A percentile compares a stretch with the other conserved stretches of the same genome.
Evolutionary conservation across 2,113 vertebrate genomes (phyloP).

Genomic region (Jacana jacana): DNA sequence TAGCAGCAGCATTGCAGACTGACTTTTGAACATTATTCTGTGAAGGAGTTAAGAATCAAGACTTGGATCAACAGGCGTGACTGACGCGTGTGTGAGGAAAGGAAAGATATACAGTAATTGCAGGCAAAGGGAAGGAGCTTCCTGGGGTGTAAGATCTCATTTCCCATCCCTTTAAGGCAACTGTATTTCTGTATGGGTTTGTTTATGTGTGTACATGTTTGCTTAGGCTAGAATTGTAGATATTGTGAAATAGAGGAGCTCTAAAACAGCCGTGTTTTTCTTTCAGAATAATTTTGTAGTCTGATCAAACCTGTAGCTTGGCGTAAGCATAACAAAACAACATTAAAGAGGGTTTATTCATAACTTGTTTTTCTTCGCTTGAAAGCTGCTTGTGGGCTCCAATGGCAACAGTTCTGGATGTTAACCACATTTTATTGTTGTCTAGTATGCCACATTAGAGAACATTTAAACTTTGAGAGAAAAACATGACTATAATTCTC

Average conservation of each 20-base stretch:
- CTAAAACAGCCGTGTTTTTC: neutral
- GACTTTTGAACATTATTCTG: neutral
- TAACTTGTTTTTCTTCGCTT: constrained; percentile 37
- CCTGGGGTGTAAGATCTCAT: neutral
- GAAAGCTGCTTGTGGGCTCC: constrained; percentile 22
- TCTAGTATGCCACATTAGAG: constrained; percentile 32
- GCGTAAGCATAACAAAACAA: neutral
- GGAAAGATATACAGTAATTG: neutral
- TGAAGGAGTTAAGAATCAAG: neutral
- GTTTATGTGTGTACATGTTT: neutral
- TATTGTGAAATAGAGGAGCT: neutral
- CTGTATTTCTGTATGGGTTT: neutral
- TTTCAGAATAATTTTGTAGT: neutral
- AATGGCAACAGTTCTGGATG: constrained; percentile 31
- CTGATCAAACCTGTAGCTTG: neutral
- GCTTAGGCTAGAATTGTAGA: neutral
- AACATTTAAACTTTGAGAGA: constrained; percentile 48
- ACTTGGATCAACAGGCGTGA: neutral
- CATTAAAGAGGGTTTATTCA: neutral
- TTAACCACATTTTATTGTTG: constrained; percentile 47
- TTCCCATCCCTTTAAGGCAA: neutral
- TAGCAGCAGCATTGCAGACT: neutral
- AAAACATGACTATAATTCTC: constrained; percentile 48
- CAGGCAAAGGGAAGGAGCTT: neutral
- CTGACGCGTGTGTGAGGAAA: neutral